A percentile compares a stretch with the other conserved stretches of the same genome.
Evolutionary conservation across 2,888 invertebrate genomes (phyloP).

Genomic region (Melanostoma mellinum): DNA sequence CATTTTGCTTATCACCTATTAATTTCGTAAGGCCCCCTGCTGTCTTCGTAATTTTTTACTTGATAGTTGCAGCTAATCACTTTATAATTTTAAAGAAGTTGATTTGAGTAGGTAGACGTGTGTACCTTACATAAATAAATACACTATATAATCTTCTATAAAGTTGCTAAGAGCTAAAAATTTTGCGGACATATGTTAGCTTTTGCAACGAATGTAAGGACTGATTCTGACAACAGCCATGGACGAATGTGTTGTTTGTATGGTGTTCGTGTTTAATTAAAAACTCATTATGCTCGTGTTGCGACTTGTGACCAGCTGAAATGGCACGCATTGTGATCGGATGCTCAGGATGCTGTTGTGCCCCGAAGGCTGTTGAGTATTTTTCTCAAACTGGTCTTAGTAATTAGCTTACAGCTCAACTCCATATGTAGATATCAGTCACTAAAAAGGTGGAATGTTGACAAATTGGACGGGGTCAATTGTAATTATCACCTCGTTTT

Average conservation of each 20-base stretch:
- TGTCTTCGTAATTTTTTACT: constrained; percentile 47
- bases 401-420: constrained; percentile 59
- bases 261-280: constrained; percentile 69
- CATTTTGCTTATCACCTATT: constrained; percentile 38
- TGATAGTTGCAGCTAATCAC: too few relatives aligned
- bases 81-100: too few relatives aligned
- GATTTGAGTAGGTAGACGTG: too few relatives aligned
- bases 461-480: constrained; percentile 50
- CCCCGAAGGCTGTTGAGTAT: constrained; percentile 23
- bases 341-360: constrained; percentile 16
- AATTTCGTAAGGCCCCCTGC: background rate
- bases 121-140: too few relatives aligned
- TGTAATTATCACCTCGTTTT: constrained; percentile 63
- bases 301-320: constrained; percentile 37
- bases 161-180: constrained; percentile 43
- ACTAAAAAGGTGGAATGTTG: constrained; percentile 61
- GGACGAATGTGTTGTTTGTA: constrained; percentile 28
- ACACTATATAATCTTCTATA: constrained; percentile 8
- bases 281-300: constrained; percentile 67
- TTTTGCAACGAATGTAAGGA: constrained; percentile 43
- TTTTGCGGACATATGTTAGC: constrained; percentile 44
- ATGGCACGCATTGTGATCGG: constrained; percentile 65
- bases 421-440: constrained; percentile 66
- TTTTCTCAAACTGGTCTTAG: constrained; percentile 42
- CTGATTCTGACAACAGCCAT: constrained; percentile 38